Conservation (phyloP, 2,888 invertebrate genomes). For the Proisotoma minuta region DNA sequence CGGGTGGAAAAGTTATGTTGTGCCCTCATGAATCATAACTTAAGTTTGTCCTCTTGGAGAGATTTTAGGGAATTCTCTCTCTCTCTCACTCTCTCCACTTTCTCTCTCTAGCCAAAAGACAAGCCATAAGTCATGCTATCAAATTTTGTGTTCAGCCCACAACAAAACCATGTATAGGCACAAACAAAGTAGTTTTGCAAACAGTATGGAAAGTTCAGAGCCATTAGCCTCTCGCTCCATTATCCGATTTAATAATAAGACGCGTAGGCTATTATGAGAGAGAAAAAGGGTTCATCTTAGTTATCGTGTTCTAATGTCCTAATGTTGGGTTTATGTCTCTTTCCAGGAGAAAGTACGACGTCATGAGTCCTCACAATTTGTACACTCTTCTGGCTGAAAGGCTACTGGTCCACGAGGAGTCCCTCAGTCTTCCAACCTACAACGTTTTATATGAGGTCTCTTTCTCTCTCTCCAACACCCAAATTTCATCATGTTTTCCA, state of each 20-base stretch:
- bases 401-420: conserved; percentile 75
- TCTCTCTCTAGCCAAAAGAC: neutral
- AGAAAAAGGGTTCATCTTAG: neutral
- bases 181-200: neutral
- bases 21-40: neutral
- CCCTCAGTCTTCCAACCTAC: conserved; percentile 89
- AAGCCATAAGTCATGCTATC: conserved; percentile 4
- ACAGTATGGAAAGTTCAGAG: neutral
- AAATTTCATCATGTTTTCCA: neutral
- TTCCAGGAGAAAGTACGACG: conserved; percentile 92
- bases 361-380: conserved; percentile 97
- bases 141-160: neutral
- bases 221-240: neutral
- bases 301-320: neutral
- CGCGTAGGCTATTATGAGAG: neutral
- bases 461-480: neutral
- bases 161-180: conserved; percentile 5
- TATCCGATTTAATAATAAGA: neutral
- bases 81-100: too few species aligned
- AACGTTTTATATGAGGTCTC: conserved; percentile 90
- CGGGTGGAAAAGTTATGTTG: conserved; percentile 3
- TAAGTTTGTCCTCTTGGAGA: neutral
- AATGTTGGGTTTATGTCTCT: conserved; percentile 1
- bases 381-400: conserved; percentile 93
- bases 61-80: too few species aligned